Percentiles rank a stretch among this genome's conserved stretches.
Evolutionary conservation across 2,888 invertebrate genomes (phyloP).

Genomic region (Agrypnus murinus): DNA sequence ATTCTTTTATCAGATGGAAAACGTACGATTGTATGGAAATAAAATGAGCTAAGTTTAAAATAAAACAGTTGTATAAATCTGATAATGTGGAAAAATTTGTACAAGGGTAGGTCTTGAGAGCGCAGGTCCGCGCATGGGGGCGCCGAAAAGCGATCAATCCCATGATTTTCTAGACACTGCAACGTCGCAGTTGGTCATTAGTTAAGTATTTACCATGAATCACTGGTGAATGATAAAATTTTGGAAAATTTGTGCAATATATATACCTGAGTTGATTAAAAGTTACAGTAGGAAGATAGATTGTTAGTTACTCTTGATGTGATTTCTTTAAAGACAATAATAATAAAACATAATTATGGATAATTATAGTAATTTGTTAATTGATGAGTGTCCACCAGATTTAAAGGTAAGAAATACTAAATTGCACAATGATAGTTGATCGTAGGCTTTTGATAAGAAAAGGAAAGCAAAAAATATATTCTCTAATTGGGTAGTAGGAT

Average conservation of each 20-base stretch:
- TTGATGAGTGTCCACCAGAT: slow-evolving; percentile 67
- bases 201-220: slow-evolving; percentile 38
- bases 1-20: neutral
- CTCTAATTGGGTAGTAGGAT: no score
- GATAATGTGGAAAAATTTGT: slow-evolving; percentile 15
- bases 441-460: no score
- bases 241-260: neutral
- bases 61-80: neutral
- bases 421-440: no score
- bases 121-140: slow-evolving; percentile 61
- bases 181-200: slow-evolving; percentile 45
- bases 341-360: slow-evolving; percentile 66
- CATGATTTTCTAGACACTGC: slow-evolving; percentile 53
- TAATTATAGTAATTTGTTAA: slow-evolving; percentile 63
- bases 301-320: no score
- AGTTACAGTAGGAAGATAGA: no score
- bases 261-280: neutral
- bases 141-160: slow-evolving; percentile 61
- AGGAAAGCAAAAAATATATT: no score
- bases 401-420: slow-evolving; percentile 60
- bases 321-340: slow-evolving; percentile 55
- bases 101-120: slow-evolving; percentile 47
- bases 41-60: neutral
- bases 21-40: no score
- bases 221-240: neutral